Conservation (phyloP, 2,888 invertebrate genomes). For the Apodemia duryi region DNA sequence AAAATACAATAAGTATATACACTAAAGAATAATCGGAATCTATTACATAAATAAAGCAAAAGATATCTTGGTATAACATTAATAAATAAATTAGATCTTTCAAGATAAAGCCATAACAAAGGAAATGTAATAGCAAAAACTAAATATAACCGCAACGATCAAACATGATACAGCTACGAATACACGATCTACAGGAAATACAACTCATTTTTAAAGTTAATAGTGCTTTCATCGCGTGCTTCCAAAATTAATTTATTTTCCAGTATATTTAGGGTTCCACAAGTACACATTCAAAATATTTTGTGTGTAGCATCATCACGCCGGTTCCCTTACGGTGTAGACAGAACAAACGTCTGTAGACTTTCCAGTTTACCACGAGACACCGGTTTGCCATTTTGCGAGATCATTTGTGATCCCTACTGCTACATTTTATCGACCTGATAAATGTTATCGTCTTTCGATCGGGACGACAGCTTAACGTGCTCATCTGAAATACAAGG, state of each 20-base stretch:
- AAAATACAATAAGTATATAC: no score
- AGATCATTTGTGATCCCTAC: no score
- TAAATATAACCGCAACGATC: slow-evolving; percentile 8
- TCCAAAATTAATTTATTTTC: slow-evolving; percentile 64
- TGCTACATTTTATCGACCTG: no score
- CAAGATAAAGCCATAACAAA: slow-evolving; percentile 3
- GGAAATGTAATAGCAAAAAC: not conserved
- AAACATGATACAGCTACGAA: slow-evolving; percentile 37
- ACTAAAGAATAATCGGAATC: not conserved
- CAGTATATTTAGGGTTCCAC: slow-evolving; percentile 46
- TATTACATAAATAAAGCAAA: not conserved
- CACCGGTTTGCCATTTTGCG: no score
- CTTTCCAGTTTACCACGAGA: no score
- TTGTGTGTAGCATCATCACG: not conserved
- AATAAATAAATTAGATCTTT: not conserved
- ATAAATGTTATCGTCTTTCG: no score
- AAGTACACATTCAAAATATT: not conserved
- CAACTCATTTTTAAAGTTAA: slow-evolving; percentile 60
- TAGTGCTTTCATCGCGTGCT: slow-evolving; percentile 67
- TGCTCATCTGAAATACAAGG: no score
- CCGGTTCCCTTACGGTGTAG: no score
- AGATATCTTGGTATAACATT: slow-evolving; percentile 19
- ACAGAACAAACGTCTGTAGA: no score
- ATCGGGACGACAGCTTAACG: no score
- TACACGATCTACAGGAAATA: slow-evolving; percentile 53